A percentile compares a stretch with the other conserved stretches of the same genome.
These are phyloP conservation scores for Apolygus lucorum DNA, from an alignment of 1,140 invertebrate species.

Conservation along the genomic window DNA sequence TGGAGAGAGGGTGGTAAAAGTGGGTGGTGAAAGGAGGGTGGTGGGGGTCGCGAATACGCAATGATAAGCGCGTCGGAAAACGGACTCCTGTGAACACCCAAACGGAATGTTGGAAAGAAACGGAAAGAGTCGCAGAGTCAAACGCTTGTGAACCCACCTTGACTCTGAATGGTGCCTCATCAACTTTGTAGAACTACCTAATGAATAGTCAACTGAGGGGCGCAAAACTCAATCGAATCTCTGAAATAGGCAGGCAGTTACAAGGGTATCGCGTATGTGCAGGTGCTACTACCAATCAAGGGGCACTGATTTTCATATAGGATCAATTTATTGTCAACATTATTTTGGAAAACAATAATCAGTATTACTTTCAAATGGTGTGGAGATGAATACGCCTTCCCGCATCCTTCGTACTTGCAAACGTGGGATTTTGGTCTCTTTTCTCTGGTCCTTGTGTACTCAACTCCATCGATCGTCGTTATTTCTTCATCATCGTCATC, in stretches of 20 bases:
- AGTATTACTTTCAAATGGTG: constrained; percentile 45
- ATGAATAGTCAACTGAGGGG: not conserved
- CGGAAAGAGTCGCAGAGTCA: too few species aligned
- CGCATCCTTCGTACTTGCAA: constrained; percentile 39
- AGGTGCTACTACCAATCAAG: not conserved
- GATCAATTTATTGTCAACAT: not conserved
- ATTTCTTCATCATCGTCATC: too few species aligned
- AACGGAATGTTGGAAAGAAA: too few species aligned
- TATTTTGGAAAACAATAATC: not conserved
- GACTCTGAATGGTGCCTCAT: too few species aligned
- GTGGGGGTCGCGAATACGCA: too few species aligned
- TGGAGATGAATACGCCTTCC: constrained; percentile 46
- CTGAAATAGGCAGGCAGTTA: not conserved
- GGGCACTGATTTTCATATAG: not conserved
- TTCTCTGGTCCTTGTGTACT: not conserved
- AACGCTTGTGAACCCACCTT: too few species aligned
- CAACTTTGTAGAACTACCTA: not conserved
- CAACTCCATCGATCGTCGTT: not conserved
- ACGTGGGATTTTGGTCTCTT: constrained; percentile 21
- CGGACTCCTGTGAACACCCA: too few species aligned
- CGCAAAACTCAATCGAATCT: not conserved
- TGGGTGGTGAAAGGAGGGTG: too few species aligned
- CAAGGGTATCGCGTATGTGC: not conserved
- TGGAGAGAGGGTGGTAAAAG: too few species aligned
- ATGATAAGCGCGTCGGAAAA: too few species aligned